Evolutionary conservation across 2,888 invertebrate species (phyloP).

Genomic region (Clepsis dumicolana): DNA sequence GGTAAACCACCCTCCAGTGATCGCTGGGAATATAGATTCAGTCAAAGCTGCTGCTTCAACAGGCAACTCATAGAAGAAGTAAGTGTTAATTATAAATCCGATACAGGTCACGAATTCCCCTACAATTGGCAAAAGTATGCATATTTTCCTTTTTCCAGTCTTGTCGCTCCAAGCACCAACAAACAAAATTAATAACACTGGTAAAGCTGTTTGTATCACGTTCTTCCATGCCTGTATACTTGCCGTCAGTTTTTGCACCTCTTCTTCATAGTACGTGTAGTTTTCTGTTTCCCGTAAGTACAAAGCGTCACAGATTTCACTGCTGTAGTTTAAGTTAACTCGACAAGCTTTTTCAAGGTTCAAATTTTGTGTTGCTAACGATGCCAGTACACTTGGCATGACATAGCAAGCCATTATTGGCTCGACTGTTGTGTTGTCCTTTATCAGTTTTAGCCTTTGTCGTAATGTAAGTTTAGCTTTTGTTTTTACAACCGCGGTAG

Average conservation of each 20-base stretch:
- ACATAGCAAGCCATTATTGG: slow-evolving; percentile 91
- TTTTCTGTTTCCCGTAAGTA: slow-evolving; percentile 89
- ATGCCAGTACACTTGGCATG: slow-evolving; percentile 88
- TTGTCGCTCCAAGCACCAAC: slow-evolving; percentile 93
- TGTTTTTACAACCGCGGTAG: slow-evolving; percentile 48
- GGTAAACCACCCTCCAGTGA: slow-evolving; percentile 95
- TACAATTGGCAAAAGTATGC: slow-evolving; percentile 92
- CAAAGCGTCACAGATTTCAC: slow-evolving; percentile 91
- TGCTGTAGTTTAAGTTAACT: slow-evolving; percentile 91
- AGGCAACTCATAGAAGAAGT: slow-evolving; percentile 91
- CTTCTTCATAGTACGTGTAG: slow-evolving; percentile 83
- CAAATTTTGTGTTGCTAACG: slow-evolving; percentile 92
- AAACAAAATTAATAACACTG: slow-evolving; percentile 93
- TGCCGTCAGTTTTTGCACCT: slow-evolving; percentile 90
- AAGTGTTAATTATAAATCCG: slow-evolving; percentile 92
- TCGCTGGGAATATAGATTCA: slow-evolving; percentile 92
- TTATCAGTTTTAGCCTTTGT: slow-evolving; percentile 70
- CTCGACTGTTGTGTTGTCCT: slow-evolving; percentile 89
- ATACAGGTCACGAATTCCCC: slow-evolving; percentile 93
- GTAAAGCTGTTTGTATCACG: slow-evolving; percentile 92
- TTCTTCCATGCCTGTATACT: slow-evolving; percentile 94
- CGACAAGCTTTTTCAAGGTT: slow-evolving; percentile 94
- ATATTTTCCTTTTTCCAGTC: slow-evolving; percentile 90
- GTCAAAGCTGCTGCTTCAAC: slow-evolving; percentile 92
- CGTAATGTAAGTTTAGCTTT: slow-evolving; percentile 60